Conservation (phyloP, 1,140 invertebrate genomes). For the Asobara japonica region DNA sequence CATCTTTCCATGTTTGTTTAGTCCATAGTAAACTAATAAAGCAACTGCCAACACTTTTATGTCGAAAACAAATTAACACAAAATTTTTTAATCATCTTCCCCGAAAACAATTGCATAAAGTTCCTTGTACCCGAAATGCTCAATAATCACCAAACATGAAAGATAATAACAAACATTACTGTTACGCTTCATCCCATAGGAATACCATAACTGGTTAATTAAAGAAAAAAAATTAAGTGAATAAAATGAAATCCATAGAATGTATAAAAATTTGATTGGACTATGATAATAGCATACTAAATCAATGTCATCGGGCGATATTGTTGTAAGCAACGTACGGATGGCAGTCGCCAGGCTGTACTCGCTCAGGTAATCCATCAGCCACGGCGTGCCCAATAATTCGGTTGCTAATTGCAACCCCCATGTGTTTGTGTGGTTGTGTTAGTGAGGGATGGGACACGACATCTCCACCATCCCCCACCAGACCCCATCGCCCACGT, state of each 20-base stretch:
- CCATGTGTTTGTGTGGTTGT: slow-evolving; percentile 51
- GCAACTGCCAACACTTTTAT: no score
- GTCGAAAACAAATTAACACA: no score
- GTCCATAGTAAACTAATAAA: no score
- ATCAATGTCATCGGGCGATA: slow-evolving; percentile 61
- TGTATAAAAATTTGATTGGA: slow-evolving; percentile 37
- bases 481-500: slow-evolving; percentile 12
- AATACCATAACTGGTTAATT: neutral
- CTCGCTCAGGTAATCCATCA: slow-evolving; percentile 57
- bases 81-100: no score
- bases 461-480: slow-evolving; percentile 35
- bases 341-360: slow-evolving; percentile 62
- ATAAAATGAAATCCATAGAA: slow-evolving; percentile 18
- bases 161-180: no score
- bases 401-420: slow-evolving; percentile 60
- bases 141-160: no score
- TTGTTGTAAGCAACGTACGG: slow-evolving; percentile 65
- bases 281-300: slow-evolving; percentile 55
- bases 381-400: slow-evolving; percentile 55
- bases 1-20: neutral
- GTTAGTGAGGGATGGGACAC: slow-evolving; percentile 20
- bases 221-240: slow-evolving; percentile 29
- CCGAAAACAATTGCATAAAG: no score
- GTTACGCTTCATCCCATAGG: neutral
- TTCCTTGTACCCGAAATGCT: no score